Evolutionary conservation across 2,888 invertebrate genomes (phyloP).

Genomic region (Pristionchus fissidentatus): DNA sequence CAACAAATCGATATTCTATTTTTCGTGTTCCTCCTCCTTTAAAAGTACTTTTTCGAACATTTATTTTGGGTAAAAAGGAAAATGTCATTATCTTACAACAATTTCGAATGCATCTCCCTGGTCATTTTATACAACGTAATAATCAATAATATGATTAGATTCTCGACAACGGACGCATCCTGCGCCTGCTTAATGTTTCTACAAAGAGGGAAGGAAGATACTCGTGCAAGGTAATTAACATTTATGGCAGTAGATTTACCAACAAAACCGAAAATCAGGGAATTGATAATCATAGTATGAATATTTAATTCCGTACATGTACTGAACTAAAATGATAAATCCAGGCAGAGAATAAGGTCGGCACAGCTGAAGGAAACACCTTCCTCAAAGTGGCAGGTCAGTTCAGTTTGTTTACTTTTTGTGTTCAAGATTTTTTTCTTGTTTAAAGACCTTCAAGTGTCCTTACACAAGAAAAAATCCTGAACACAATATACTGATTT

Average conservation of each 20-base stretch:
- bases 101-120: not conserved
- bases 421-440: not conserved
- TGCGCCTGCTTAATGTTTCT: conserved; percentile 53
- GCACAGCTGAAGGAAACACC: conserved; percentile 74
- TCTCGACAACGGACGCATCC: conserved; percentile 45
- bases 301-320: not conserved
- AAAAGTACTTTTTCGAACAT: not conserved
- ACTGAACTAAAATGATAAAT: not conserved
- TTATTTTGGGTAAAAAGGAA: not conserved
- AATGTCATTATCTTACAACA: not conserved
- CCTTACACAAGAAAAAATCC: no score
- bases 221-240: conserved; percentile 49
- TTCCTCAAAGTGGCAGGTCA: conserved; percentile 71
- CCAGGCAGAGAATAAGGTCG: conserved; percentile 77
- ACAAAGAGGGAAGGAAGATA: conserved; percentile 75
- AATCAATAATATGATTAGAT: conserved; percentile 50
- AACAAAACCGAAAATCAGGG: not conserved
- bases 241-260: not conserved
- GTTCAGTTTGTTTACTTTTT: conserved; percentile 11
- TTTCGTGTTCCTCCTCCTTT: conserved; percentile 30
- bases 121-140: not conserved
- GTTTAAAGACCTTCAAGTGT: not conserved
- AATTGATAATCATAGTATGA: no score
- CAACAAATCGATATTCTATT: not conserved
- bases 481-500: not conserved